Evolutionary conservation across 2,113 vertebrate species (phyloP), one percentile per base, ranked within the genome.

Genomic region (Malurus alboscapulatus): DNA sequence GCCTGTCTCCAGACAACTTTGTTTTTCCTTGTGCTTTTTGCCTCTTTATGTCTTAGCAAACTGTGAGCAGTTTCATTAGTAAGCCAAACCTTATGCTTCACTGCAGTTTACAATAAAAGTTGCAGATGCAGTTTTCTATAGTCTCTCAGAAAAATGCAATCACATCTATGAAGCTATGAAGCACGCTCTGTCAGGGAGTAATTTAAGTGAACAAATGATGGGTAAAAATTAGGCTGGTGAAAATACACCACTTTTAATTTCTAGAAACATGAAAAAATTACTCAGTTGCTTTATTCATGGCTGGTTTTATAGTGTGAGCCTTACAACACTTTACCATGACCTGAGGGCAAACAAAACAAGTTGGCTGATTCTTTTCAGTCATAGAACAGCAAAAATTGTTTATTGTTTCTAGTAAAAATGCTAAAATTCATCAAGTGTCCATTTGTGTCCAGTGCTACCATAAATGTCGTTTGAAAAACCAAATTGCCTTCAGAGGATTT

Each of bases 381-480:
- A 72, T 19, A 77, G 82, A 95, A 86, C 58, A 88, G 83, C 38
- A 92, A 87, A 91, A 84, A 75, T 83, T 85, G 5, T 89, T 95
- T 95, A 87, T 71, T 85, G 87, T 96, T 97, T 95, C 74, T 94
- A 92, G 78, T 66, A 85, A 89, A 55, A 86, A 36, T 38, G 12
- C 45, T 96, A 72, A 72, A 96, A 95, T 92, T 94, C 47, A 82
- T 87, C 25, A 92, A 44, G 6, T 84, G n/a, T 88, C 73, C 86
- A 94, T 96, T 92, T 87, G 69, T 84, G 67, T 92, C 87, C 81
- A 62, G 17, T 86, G 80, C 59, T 91, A 32, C 58, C 24, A 42
- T 57, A 96, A 96, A 95, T 47, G 71, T 42, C 54, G 93, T 92
- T 95, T 97, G 74, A 93, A 97, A 96, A 94, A 92, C 69, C 48